Percentiles rank a stretch among this genome's conserved stretches.
Evolutionary conservation across 2,888 invertebrate genomes (phyloP).

Genomic region (Molorchus minor): DNA sequence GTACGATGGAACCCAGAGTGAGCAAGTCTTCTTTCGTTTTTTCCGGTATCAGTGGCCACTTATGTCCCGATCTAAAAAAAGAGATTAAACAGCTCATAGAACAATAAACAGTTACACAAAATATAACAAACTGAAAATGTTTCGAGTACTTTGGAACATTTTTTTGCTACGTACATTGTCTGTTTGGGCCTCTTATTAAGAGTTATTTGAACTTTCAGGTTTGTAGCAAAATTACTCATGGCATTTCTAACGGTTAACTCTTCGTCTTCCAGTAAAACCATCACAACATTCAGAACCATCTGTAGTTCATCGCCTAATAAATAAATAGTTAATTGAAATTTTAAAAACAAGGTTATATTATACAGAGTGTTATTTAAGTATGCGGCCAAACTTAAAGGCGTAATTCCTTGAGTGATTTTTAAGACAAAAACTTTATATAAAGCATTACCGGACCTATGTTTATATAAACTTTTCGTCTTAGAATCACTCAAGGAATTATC

Average conservation of each 20-base stretch:
- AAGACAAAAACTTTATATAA: no score
- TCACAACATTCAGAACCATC: slow-evolving; percentile 59
- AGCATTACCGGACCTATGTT: no score
- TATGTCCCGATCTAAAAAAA: slow-evolving; percentile 37
- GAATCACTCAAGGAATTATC: no score
- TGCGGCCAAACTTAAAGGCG: no score
- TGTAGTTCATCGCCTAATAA: slow-evolving; percentile 45
- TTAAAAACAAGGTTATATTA: no score
- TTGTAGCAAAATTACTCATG: slow-evolving; percentile 49
- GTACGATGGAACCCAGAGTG: slow-evolving; percentile 40
- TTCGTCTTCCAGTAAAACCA: slow-evolving; percentile 67
- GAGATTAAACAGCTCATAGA: not conserved
- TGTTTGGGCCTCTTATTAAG: slow-evolving; percentile 36
- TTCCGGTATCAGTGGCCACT: slow-evolving; percentile 52
- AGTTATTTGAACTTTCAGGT: slow-evolving; percentile 37
- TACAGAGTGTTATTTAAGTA: no score
- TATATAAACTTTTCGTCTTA: no score
- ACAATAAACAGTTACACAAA: not conserved
- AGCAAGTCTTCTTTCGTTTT: slow-evolving; percentile 55
- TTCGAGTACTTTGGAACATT: no score
- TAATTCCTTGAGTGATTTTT: no score
- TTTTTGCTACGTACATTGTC: slow-evolving; percentile 38
- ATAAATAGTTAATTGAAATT: no score
- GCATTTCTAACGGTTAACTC: slow-evolving; percentile 60
- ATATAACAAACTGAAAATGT: not conserved